Evolutionary conservation across 2,888 invertebrate genomes (phyloP).

Genomic region (Gryllus longicercus): DNA sequence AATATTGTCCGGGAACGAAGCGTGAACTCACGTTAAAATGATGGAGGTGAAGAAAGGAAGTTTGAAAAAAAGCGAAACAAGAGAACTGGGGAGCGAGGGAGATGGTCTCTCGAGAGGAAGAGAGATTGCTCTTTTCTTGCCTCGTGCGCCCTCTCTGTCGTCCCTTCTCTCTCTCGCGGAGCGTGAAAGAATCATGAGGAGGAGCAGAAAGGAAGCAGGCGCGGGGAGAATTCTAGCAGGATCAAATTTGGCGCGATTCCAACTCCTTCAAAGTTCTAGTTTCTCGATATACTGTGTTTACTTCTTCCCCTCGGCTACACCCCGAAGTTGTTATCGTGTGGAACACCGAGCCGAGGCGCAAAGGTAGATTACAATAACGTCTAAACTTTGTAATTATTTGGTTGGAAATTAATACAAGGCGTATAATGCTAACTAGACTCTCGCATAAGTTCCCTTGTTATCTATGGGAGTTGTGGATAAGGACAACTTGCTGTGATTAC

Average conservation of each 20-base stretch:
- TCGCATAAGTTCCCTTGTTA: constrained; percentile 18
- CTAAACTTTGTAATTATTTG: constrained; percentile 31
- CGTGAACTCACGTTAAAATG: constrained; percentile 33
- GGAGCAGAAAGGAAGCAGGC: not conserved
- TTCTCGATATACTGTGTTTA: constrained; percentile 17
- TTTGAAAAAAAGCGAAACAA: not conserved
- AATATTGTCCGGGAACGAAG: constrained; percentile 32
- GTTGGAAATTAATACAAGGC: constrained; percentile 33
- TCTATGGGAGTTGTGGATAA: constrained; percentile 17
- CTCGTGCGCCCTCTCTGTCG: too few species aligned
- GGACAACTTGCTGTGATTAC: constrained; percentile 17
- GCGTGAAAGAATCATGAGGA: not conserved
- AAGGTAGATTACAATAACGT: constrained; percentile 20
- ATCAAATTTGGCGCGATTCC: not conserved
- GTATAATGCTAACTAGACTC: constrained; percentile 27
- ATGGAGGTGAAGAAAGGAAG: constrained; percentile 26
- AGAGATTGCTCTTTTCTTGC: too few species aligned
- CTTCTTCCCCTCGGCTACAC: constrained; percentile 2
- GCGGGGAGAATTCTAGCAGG: not conserved
- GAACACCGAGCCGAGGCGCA: constrained; percentile 10
- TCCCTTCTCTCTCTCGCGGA: not conserved
- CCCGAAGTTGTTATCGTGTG: not conserved
- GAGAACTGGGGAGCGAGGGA: too few species aligned
- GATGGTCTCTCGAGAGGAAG: not conserved
- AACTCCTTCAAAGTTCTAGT: constrained; percentile 11